These are phyloP conservation scores for Lepus americanus DNA, from an alignment of 2,113 vertebrate species.

Conservation along the genomic window DNA sequence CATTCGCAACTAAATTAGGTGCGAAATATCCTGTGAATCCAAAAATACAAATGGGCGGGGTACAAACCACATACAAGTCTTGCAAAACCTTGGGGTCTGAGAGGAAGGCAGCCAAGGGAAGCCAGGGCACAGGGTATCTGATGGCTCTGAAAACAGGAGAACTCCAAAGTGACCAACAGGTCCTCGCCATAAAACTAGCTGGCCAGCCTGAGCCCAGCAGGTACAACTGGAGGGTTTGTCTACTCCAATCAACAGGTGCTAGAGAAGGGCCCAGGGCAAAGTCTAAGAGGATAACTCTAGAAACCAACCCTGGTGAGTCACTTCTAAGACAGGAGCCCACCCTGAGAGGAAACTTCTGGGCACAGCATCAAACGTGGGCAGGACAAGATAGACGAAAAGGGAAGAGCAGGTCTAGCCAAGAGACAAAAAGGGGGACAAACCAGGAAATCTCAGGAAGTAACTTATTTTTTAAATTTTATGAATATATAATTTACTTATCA, in stretches of 20 bases:
- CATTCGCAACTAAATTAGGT: background rate
- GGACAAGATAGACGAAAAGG: background rate
- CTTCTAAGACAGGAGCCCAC: background rate
- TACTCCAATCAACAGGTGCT: background rate
- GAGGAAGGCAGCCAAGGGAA: background rate
- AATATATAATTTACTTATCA: background rate
- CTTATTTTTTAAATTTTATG: constrained; percentile 19
- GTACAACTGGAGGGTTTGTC: background rate
- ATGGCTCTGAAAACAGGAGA: background rate
- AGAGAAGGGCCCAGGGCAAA: background rate
- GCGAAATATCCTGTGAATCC: background rate
- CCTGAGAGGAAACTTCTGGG: background rate
- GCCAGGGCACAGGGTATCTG: too few relatives aligned
- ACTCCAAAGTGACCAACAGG: background rate
- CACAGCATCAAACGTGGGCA: background rate
- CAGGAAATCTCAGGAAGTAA: constrained; percentile 35
- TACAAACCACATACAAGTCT: background rate
- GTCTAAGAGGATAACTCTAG: background rate
- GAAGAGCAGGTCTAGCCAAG: background rate
- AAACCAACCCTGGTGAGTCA: background rate
- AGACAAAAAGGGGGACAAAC: background rate
- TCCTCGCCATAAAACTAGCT: background rate
- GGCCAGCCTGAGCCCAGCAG: background rate
- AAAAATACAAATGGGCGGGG: background rate
- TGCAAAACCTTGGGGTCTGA: background rate